Evolutionary conservation across 2,888 invertebrate species (phyloP), one percentile per base, ranked within the genome.

Genomic region (Nebria salina): DNA sequence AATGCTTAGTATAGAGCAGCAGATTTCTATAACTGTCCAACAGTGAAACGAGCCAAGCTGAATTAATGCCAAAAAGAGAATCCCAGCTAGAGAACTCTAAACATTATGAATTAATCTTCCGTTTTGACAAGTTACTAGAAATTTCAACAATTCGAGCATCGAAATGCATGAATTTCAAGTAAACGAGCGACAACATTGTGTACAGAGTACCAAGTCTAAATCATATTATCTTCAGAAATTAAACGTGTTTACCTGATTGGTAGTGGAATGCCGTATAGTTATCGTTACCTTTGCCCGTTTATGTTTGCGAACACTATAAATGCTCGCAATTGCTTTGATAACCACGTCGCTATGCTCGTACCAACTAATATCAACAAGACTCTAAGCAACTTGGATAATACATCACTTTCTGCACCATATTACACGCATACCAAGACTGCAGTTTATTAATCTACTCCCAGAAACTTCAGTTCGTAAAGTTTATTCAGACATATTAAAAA

Each of bases 21-120:
- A 54, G 3, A 54, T 54, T 70, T 70, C 70, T 70, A 70, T 70
- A 25, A 70, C 70, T 70, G 70, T 70, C 70, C 34, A 70, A 70
- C 70, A 70, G 70, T 9, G 66, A 66, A 25, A 25, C 66, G 66
- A 66, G 25, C 66, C 25, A 70, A 70, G 70, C 70, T 70, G 70
- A 70, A 70, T 70, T 34, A 70, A 26, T 26, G 25, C 70, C 70
- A 70, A 70, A 70, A 70, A 70, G 70, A 70, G 34, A 11, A 70
- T 70, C 34, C 6, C 70, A 11, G 34, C 70, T 15, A 73, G 73
- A 41, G 42, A 41, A 41, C 73, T 73, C 73, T 73, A 73, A 73
- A 75, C 79, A 79, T 74, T 79, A 68, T 75, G 68, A 75, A 79
- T 79, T 79, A 79, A 79, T 79, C 79, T 79, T 79, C 42, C 73